Base-by-base conservation (phyloP, 2,888 invertebrate genomes). In the Drosophila helvetica region DNA sequence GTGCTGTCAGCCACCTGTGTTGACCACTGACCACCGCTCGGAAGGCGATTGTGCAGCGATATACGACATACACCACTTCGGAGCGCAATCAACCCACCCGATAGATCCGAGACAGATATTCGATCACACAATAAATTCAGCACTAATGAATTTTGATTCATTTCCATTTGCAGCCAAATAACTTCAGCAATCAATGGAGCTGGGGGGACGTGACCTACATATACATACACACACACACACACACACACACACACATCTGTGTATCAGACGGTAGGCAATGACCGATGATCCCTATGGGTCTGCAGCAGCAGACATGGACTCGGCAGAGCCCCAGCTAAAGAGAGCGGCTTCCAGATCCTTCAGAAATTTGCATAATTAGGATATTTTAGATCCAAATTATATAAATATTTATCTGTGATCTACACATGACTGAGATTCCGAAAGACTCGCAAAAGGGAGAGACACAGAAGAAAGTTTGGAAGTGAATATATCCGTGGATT, bases 81-180 rank as follows among this genome's bases (percentile, higher is more conserved):
- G n/a, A 22, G 38, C 30, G 33, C 43, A 45, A 55, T 45, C 45
- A 45, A 12, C 25, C 33, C 15, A 46, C 43, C 22, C 33, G 22
- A 68, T 56, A 55, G 55, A 74, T 59, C 50, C 70, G 53, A 58
- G 53, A 46, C 55, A 51, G 72, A 78, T 75, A 79, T 75, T 75
- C 65, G 74, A 81, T 78, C 53, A 66, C 75, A 82, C 86, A 83
- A 83, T 86, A 83, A 86, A 83, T 83, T 80, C 66, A 74, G 55
- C 82, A 72, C 84, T 86, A 83, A 83, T 83, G 86, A 83, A 83
- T 83, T 67, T 83, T 83, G 82, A 86, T 86, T 86, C 84, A 83
- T 84, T 83, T 86, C 71, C 77, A 80, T 85, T 80, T 69, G 86
- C 82, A 72, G 73, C 86, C 83, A 78, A 83, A 85, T 81, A 81